Percentiles rank a stretch among this genome's conserved stretches.
Conservation (phyloP, 1,140 invertebrate species). For the Chymomyza costata region DNA sequence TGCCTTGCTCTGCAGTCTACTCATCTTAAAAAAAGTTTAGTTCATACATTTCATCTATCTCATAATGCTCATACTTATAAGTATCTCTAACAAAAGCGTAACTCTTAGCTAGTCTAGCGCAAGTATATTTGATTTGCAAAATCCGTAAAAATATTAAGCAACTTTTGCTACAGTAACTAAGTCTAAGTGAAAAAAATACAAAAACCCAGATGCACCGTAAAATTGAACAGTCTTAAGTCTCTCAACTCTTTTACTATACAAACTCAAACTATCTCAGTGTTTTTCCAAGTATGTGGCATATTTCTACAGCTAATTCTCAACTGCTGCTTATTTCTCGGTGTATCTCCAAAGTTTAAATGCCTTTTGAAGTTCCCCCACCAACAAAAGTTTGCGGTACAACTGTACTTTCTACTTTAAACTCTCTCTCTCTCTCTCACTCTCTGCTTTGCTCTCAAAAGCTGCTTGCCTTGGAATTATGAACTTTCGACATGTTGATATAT, state of each 20-base stretch:
- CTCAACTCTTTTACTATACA: neutral
- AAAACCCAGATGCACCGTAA: conserved; percentile 39
- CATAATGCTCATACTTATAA: conserved; percentile 26
- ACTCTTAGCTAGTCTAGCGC: conserved; percentile 44
- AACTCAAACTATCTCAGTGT: conserved; percentile 10
- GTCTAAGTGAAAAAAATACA: no score
- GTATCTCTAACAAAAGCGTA: conserved; percentile 53
- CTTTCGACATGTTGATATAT: no score
- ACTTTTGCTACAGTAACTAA: no score
- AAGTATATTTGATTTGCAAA: conserved; percentile 17
- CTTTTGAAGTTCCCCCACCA: no score
- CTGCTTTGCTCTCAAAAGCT: neutral
- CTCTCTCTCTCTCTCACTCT: conserved; percentile 1
- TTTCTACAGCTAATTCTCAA: no score
- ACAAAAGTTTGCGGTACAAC: conserved; percentile 12
- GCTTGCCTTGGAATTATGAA: no score
- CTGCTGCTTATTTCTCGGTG: no score
- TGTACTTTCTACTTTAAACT: conserved; percentile 6
- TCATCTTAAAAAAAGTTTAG: conserved; percentile 26
- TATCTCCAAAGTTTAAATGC: no score
- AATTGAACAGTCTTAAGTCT: conserved; percentile 34
- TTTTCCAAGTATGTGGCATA: conserved; percentile 4
- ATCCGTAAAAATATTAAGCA: conserved; percentile 1
- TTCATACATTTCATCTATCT: conserved; percentile 20
- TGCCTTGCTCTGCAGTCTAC: conserved; percentile 59